Evolutionary conservation across 1,140 invertebrate species (phyloP).

Genomic region (Sipha flava): DNA sequence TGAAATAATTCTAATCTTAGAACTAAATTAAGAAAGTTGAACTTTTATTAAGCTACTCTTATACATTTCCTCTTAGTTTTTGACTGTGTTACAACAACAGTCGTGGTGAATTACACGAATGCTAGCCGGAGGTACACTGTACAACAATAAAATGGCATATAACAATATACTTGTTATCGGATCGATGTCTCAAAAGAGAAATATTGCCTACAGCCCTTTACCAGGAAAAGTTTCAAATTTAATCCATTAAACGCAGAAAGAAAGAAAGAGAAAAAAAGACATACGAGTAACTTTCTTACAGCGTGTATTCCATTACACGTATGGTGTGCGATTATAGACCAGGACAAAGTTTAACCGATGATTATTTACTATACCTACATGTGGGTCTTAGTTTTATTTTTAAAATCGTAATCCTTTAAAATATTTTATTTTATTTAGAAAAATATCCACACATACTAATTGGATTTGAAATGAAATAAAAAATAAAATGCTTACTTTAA

Average conservation of each 20-base stretch:
- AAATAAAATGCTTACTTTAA: no score
- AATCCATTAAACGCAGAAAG: neutral
- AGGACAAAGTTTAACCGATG: neutral
- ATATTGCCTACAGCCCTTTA: neutral
- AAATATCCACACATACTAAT: no score
- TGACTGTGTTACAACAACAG: neutral
- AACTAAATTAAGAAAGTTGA: neutral
- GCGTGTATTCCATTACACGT: neutral
- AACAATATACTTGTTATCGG: neutral
- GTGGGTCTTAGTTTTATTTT: neutral
- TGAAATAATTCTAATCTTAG: neutral
- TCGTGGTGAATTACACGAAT: neutral
- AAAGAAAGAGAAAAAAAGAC: no score
- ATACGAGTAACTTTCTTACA: neutral
- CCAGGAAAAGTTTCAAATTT: slow-evolving; percentile 5
- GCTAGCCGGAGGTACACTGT: neutral
- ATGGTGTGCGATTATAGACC: neutral
- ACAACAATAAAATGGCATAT: neutral
- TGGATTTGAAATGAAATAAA: no score
- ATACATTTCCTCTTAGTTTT: neutral
- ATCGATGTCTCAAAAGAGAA: neutral
- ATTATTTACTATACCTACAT: neutral
- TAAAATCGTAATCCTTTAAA: neutral
- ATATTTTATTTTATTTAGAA: no score
- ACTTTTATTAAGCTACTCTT: neutral